Conservation (phyloP, 2,888 invertebrate genomes). For the Sphaerophoria taeniata region DNA sequence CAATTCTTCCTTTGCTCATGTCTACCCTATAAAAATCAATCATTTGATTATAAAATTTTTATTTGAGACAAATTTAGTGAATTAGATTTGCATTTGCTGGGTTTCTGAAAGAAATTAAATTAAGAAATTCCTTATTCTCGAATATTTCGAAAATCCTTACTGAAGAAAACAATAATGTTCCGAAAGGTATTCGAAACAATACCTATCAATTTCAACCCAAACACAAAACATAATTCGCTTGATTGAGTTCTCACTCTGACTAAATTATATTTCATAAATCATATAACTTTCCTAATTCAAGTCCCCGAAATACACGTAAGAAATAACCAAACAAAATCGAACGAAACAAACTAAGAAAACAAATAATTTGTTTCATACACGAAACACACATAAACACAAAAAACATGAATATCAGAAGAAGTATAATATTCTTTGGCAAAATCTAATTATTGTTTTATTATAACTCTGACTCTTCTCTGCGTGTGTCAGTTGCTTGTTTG, state of each 20-base stretch:
- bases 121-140: too few relatives aligned
- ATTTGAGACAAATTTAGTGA: too few relatives aligned
- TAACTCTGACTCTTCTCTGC: slow-evolving; percentile 2
- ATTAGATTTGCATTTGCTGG: too few relatives aligned
- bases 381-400: background rate
- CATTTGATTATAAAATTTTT: too few relatives aligned
- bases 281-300: background rate
- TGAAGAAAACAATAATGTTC: too few relatives aligned
- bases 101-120: too few relatives aligned
- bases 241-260: background rate
- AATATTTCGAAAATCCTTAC: too few relatives aligned
- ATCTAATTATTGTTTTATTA: slow-evolving; percentile 39
- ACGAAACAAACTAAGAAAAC: background rate
- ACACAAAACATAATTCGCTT: too few relatives aligned
- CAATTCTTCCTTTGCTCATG: too few relatives aligned
- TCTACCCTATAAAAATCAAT: too few relatives aligned
- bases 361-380: background rate
- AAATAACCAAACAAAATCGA: background rate
- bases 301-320: background rate
- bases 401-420: background rate
- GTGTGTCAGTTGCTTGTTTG: slow-evolving; percentile 48
- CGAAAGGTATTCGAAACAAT: too few relatives aligned
- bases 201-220: too few relatives aligned
- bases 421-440: slow-evolving; percentile 26
- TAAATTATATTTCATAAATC: background rate